Conservation (phyloP, 2,888 invertebrate species). For the Trileptium ribeirensis region DNA sequence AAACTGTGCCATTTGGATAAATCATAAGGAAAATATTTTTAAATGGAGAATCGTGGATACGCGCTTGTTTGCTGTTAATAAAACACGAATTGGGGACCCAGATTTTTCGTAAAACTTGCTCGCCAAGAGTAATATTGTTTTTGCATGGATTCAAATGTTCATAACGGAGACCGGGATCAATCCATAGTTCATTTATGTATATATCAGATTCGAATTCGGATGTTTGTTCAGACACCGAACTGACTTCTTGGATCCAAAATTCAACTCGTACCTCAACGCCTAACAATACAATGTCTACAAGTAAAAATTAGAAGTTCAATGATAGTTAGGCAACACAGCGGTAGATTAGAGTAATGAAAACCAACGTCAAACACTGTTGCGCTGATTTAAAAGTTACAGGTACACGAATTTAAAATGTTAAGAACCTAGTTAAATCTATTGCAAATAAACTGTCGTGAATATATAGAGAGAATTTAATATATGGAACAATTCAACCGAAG, state of each 20-base stretch:
- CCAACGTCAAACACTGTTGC: too few relatives aligned
- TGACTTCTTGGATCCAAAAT: conserved; percentile 14
- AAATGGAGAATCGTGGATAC: conserved; percentile 16
- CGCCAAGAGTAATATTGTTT: not conserved
- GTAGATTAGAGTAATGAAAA: too few relatives aligned
- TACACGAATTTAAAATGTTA: too few relatives aligned
- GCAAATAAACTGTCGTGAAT: too few relatives aligned
- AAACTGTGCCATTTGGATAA: conserved; percentile 14
- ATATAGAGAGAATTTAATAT: too few relatives aligned
- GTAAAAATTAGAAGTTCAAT: too few relatives aligned
- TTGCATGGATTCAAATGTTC: conserved; percentile 5
- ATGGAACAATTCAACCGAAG: too few relatives aligned
- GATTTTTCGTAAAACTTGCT: conserved; percentile 26
- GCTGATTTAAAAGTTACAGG: too few relatives aligned
- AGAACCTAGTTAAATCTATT: too few relatives aligned
- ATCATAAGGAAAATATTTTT: conserved; percentile 18
- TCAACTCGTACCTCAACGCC: conserved; percentile 9
- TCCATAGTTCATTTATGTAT: conserved; percentile 12
- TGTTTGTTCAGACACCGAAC: not conserved
- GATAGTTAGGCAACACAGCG: too few relatives aligned
- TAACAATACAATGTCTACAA: too few relatives aligned
- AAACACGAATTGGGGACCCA: conserved; percentile 17
- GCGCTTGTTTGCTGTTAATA: conserved; percentile 14
- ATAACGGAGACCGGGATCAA: not conserved
- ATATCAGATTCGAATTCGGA: conserved; percentile 12